These are phyloP conservation scores for Callyntrura guangdongensis DNA, from an alignment of 2,888 invertebrate genomes.

Conservation along the genomic window DNA sequence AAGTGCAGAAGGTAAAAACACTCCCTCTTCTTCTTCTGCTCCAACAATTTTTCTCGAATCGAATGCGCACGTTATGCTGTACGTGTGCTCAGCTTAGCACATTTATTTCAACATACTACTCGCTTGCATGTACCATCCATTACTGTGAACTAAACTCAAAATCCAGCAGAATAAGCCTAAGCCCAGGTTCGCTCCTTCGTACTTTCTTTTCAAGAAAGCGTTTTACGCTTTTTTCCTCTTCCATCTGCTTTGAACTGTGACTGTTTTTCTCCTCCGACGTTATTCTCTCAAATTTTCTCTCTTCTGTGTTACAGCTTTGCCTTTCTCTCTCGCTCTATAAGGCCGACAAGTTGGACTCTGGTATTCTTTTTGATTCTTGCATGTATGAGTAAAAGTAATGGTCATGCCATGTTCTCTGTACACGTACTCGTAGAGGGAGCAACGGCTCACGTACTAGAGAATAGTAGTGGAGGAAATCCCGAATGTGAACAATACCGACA, in stretches of 20 bases:
- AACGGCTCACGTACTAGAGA: conserved; percentile 54
- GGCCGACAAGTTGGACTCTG: conserved; percentile 16
- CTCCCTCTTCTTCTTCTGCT: conserved; percentile 26
- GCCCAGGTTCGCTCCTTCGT: neutral
- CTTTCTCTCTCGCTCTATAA: neutral
- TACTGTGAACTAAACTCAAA: conserved; percentile 19
- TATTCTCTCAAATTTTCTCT: conserved; percentile 44
- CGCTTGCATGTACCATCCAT: conserved; percentile 11
- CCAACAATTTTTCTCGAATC: neutral
- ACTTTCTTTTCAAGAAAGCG: conserved; percentile 40
- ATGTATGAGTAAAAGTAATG: conserved; percentile 7
- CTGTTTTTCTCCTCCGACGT: conserved; percentile 32
- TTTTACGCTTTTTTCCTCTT: neutral
- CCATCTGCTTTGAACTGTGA: conserved; percentile 35
- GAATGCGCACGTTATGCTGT: conserved; percentile 37
- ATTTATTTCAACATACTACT: neutral
- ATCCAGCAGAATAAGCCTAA: conserved; percentile 25
- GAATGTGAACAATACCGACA: conserved; percentile 62
- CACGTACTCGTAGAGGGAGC: neutral
- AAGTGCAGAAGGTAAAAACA: conserved; percentile 49
- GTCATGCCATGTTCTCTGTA: conserved; percentile 10
- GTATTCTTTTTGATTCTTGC: conserved; percentile 29
- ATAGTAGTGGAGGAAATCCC: conserved; percentile 51
- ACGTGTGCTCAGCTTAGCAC: conserved; percentile 40
- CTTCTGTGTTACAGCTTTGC: neutral